phyloP scores from a whole-genome alignment of 1,140 invertebrate species.

The Drosophila bocki region DNA sequence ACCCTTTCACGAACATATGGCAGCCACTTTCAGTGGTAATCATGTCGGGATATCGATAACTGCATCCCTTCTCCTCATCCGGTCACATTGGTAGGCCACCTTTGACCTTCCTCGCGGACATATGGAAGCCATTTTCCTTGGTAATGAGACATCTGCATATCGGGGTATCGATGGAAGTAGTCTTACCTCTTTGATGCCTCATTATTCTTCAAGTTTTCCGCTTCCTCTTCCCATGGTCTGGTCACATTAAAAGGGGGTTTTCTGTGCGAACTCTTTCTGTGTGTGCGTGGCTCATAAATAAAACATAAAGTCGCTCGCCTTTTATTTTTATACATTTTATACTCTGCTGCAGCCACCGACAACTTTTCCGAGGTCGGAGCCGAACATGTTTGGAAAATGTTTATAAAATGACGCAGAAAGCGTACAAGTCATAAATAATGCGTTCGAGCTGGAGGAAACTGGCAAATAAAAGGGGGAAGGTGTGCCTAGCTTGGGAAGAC shows the following conservation, averaged over 20 bases:
- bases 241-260: conserved; percentile 46
- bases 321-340: conserved; percentile 41
- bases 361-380: conserved; percentile 33
- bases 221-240: neutral
- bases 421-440: conserved; percentile 83
- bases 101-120: conserved; percentile 42
- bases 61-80: neutral
- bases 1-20: conserved; percentile 52
- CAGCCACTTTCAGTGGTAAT: conserved; percentile 22
- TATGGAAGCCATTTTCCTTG: conserved; percentile 25
- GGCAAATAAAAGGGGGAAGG: neutral
- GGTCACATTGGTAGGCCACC: neutral
- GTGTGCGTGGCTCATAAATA: conserved; percentile 72
- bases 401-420: conserved; percentile 81
- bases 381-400: conserved; percentile 79
- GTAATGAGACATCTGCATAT: conserved; percentile 28
- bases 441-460: conserved; percentile 35
- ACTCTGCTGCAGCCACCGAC: conserved; percentile 55
- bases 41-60: conserved; percentile 25
- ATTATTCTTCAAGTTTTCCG: neutral
- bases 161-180: conserved; percentile 1
- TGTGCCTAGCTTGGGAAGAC: neutral
- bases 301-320: conserved; percentile 74
- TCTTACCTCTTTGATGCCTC: conserved; percentile 16
- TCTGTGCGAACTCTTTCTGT: conserved; percentile 52